Percentiles rank a stretch among this genome's conserved stretches.
phyloP scores from a whole-genome alignment of 2,797 vertebrate species.

The Myotis planiceps region DNA sequence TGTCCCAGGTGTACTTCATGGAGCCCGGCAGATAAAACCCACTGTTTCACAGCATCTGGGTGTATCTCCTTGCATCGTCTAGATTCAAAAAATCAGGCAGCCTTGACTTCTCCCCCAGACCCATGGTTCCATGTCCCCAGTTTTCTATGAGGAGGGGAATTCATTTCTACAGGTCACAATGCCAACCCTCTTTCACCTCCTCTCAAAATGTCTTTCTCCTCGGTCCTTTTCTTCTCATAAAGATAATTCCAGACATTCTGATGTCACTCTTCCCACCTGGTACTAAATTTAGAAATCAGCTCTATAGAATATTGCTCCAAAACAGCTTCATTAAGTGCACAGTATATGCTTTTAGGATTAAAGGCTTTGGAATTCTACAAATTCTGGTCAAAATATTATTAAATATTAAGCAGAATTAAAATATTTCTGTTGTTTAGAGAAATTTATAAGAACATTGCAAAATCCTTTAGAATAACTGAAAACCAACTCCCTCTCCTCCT shows the following conservation, averaged over 20 bases:
- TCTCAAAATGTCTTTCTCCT: background rate
- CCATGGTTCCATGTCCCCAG: background rate
- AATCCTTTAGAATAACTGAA: background rate
- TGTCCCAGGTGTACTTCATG: background rate
- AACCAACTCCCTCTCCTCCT: background rate
- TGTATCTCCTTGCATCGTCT: background rate
- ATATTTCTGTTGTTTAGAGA: conserved; percentile 1
- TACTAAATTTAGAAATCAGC: background rate
- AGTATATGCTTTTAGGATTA: background rate
- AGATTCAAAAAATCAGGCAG: background rate
- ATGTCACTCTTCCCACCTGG: background rate
- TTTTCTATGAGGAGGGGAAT: background rate
- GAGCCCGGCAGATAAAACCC: background rate
- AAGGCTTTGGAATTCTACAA: background rate
- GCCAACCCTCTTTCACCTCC: background rate
- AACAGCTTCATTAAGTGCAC: background rate
- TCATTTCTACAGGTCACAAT: background rate
- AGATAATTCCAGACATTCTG: background rate
- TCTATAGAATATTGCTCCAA: background rate
- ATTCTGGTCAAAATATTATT: conserved; percentile 2
- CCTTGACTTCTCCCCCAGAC: background rate
- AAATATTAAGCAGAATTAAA: background rate
- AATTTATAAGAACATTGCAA: background rate
- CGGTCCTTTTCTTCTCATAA: background rate
- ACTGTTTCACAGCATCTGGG: background rate